Conservation (phyloP, 2,113 vertebrate genomes). For the Tylochromis polylepis region DNA sequence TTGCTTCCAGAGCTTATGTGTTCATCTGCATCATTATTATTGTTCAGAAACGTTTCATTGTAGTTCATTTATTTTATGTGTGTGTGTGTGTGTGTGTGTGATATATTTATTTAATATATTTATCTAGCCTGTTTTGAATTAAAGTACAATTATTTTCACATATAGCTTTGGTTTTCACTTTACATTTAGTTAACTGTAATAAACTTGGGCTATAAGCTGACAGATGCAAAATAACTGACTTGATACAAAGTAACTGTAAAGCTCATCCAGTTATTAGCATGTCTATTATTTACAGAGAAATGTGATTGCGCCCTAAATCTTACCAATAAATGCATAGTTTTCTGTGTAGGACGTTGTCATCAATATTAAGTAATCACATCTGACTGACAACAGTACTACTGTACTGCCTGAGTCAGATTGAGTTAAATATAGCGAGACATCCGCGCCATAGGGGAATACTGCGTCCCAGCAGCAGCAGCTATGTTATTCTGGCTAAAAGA, state of each 20-base stretch:
- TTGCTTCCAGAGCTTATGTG: background rate
- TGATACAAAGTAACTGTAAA: background rate
- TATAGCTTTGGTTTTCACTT: background rate
- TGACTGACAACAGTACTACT: background rate
- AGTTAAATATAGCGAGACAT: background rate
- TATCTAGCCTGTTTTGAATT: background rate
- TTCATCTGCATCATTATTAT: background rate
- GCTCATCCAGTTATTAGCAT: background rate
- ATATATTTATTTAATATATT: background rate
- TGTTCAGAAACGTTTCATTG: background rate
- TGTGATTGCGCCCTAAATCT: background rate
- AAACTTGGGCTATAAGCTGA: background rate
- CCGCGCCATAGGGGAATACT: background rate
- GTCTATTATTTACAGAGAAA: background rate
- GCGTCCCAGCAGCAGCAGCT: background rate
- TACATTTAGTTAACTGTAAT: background rate
- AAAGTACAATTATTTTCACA: background rate
- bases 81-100: background rate
- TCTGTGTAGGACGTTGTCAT: background rate
- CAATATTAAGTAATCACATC: background rate
- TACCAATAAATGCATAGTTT: background rate
- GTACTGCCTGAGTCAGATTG: background rate
- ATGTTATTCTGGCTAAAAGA: background rate
- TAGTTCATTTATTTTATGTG: background rate
- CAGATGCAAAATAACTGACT: too few relatives aligned